These are phyloP conservation scores for Carassius auratus DNA, from an alignment of 2,113 vertebrate genomes.

Conservation along the genomic window DNA sequence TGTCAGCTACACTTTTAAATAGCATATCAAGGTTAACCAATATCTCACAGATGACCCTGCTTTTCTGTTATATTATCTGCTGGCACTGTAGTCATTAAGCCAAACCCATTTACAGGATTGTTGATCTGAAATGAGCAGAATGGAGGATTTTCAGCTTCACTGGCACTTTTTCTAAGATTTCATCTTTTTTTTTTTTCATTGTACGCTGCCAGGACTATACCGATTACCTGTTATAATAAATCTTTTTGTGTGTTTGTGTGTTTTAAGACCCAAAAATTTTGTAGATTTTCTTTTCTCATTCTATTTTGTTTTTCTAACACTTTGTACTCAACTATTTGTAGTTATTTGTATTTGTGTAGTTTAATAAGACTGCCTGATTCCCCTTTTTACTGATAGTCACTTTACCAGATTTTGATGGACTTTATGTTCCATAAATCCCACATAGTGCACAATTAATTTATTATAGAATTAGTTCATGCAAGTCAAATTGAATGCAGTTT, in stretches of 20 bases:
- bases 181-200: conserved; percentile 44
- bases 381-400: conserved; percentile 27
- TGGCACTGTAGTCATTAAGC: conserved; percentile 66
- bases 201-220: conserved; percentile 62
- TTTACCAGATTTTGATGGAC: conserved; percentile 15
- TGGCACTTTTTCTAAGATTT: conserved; percentile 67
- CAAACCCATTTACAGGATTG: conserved; percentile 65
- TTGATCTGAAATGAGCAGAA: conserved; percentile 65
- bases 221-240: conserved; percentile 59
- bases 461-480: conserved; percentile 67
- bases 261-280: conserved; percentile 64
- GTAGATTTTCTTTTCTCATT: conserved; percentile 62
- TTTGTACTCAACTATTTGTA: conserved; percentile 45
- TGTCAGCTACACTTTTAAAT: conserved; percentile 44
- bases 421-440: conserved; percentile 22
- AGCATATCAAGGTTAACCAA: conserved; percentile 47
- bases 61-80: conserved; percentile 59
- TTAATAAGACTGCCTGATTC: conserved; percentile 40
- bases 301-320: conserved; percentile 49
- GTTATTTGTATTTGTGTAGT: conserved; percentile 35
- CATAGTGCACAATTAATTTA: conserved; percentile 63
- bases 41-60: conserved; percentile 59
- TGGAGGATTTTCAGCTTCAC: conserved; percentile 63
- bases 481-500: conserved; percentile 44
- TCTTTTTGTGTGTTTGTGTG: conserved; percentile 57